Evolutionary conservation across 2,797 vertebrate species (phyloP), one percentile per base, ranked within the genome.

Genomic region (Chiloscyllium punctatum): DNA sequence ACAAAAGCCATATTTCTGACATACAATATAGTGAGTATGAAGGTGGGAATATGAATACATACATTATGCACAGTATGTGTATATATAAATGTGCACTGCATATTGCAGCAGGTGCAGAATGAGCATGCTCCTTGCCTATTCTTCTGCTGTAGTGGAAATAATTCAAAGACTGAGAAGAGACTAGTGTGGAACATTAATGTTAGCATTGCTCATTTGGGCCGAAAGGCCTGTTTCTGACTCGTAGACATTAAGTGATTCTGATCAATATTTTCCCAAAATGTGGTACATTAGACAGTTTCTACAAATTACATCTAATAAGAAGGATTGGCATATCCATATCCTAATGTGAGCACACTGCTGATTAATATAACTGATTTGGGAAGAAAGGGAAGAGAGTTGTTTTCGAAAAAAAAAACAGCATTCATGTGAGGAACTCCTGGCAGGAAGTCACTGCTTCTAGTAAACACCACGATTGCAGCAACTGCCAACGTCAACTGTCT

Each of bases 391-490:
- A 69, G 42, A 9, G 62, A n/a, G 51, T 11, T 37, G 16, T 37
- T 68, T n/a, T 62, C 62, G 57, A 66, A 69, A 91, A n/a, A 91
- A n/a, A 7, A 92, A 92, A 21, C 21, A 69, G 23, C 66, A 0
- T 18, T 48, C 79, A 23, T 42, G 57, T 62, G 62, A 92, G 37
- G 62, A 92, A 3, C 62, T 25, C n/a, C 90, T 37, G 21, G 16
- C 21, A 23, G 33, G 62, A 66, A 37, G 90, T 68, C 8, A 42
- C 16, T 42, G 37, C 30, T 42, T 69, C 33, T 68, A 69, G 90
- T 68, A 92, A 92, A 92, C 62, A 92, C n/a, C n/a, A 62, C 68
- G 68, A 25, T 92, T 92, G 62, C 90, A 69, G 33, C 62, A 92
- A 68, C 18, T 88, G 9, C 27, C 13, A 62, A 62, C 51, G 42